Evolutionary conservation across 2,797 vertebrate genomes (phyloP).

Genomic region (Sciurus vulgaris): DNA sequence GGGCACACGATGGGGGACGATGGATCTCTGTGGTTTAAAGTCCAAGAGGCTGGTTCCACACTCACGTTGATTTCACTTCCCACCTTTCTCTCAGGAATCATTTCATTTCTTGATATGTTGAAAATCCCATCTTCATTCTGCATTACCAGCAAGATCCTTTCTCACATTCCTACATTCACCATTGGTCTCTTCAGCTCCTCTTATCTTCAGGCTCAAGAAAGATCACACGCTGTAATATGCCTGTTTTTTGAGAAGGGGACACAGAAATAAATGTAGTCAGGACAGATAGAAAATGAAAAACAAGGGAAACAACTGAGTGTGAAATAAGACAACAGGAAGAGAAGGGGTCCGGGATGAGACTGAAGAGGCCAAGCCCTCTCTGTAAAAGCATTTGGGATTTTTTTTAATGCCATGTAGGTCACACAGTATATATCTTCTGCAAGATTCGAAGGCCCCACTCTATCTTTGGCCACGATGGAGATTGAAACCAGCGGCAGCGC

Average conservation of each 20-base stretch:
- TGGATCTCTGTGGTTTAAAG: conserved; percentile 1
- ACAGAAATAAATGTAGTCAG: background rate
- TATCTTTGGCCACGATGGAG: background rate
- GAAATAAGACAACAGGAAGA: background rate
- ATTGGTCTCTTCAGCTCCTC: background rate
- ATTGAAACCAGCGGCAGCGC: too few species aligned
- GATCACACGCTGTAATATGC: background rate
- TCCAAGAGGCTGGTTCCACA: background rate
- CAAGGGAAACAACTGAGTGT: background rate
- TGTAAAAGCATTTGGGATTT: background rate
- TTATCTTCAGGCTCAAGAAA: background rate
- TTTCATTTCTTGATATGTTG: conserved; percentile 45
- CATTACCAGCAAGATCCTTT: background rate
- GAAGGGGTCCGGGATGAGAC: background rate
- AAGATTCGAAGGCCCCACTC: background rate
- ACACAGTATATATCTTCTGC: background rate
- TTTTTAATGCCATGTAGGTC: background rate
- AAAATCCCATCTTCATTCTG: conserved; percentile 10
- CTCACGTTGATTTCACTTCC: conserved; percentile 30
- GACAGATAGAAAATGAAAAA: conserved; percentile 38
- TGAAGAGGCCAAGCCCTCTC: background rate
- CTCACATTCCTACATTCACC: conserved; percentile 2
- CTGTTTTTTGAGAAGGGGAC: background rate
- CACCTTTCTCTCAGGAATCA: background rate
- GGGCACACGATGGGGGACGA: background rate